Conservation (phyloP, 2,888 invertebrate genomes). For the Luperina nickerlii region DNA sequence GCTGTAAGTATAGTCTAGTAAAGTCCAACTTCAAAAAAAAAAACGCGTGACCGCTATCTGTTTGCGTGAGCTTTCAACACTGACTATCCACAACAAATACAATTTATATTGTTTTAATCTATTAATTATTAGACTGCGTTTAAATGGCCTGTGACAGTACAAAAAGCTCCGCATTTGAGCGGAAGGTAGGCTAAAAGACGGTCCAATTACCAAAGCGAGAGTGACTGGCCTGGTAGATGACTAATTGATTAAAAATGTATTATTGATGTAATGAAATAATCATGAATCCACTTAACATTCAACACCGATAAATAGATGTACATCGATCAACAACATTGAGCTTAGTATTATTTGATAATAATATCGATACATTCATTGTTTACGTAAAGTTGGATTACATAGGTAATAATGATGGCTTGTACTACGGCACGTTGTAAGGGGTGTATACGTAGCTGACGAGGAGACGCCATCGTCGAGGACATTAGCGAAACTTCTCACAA, state of each 20-base stretch:
- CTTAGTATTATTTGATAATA: conserved; percentile 48
- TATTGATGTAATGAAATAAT: conserved; percentile 46
- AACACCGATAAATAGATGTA: conserved; percentile 65
- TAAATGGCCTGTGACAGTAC: conserved; percentile 41
- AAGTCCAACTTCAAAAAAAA: neutral
- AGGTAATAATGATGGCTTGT: conserved; percentile 26
- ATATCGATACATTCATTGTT: conserved; percentile 56
- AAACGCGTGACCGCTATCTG: neutral
- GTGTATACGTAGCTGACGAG: conserved; percentile 4
- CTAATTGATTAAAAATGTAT: conserved; percentile 39
- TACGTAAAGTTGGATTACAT: conserved; percentile 42
- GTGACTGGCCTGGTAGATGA: conserved; percentile 53
- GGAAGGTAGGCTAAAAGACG: conserved; percentile 39
- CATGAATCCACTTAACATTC: conserved; percentile 51
- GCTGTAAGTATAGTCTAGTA: neutral
- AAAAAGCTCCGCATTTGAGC: conserved; percentile 37
- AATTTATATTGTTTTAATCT: conserved; percentile 23
- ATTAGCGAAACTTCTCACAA: neutral
- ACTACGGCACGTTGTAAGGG: conserved; percentile 16
- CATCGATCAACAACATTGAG: conserved; percentile 70
- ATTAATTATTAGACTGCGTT: conserved; percentile 25
- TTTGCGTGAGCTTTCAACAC: conserved; percentile 7
- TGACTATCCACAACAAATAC: conserved; percentile 19
- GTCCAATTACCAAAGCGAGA: conserved; percentile 36
- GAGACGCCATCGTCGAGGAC: neutral